Percentiles rank a stretch among this genome's conserved stretches.
Conservation (phyloP, 64 coral and sea anemone species). For the Pocillopora damicornis region DNA sequence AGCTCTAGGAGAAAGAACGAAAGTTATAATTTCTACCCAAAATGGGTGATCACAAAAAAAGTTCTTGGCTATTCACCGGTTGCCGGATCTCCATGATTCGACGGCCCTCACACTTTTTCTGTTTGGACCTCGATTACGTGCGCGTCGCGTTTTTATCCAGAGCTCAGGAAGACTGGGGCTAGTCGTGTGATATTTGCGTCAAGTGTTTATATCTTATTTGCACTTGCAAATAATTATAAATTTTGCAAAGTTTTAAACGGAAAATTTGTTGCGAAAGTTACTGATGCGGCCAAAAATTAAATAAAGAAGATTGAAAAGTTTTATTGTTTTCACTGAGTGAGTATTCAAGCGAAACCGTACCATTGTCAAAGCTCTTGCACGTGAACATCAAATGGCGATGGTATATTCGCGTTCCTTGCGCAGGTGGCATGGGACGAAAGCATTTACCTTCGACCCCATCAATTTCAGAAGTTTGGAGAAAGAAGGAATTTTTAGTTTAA, state of each 20-base stretch:
- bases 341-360: not conserved
- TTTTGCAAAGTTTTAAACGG: not conserved
- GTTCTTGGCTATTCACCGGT: constrained; percentile 23
- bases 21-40: constrained; percentile 1
- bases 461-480: not conserved
- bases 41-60: not conserved
- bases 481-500: not conserved
- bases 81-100: constrained; percentile 33
- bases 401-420: not conserved
- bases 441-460: constrained; percentile 1
- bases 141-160: constrained; percentile 11
- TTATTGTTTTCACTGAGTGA: not conserved
- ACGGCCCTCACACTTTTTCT: constrained; percentile 15
- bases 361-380: not conserved
- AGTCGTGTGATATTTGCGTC: not conserved
- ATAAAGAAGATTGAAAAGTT: not conserved
- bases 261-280: not conserved
- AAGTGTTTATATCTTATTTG: constrained; percentile 19
- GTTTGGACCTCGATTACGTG: constrained; percentile 42
- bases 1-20: constrained; percentile 31
- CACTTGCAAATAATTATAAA: not conserved
- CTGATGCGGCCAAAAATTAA: not conserved
- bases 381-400: constrained; percentile 21
- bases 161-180: constrained; percentile 15
- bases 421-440: constrained; percentile 3